phyloP scores from a whole-genome alignment of 1,140 invertebrate genomes.

The Aphidius ervi region DNA sequence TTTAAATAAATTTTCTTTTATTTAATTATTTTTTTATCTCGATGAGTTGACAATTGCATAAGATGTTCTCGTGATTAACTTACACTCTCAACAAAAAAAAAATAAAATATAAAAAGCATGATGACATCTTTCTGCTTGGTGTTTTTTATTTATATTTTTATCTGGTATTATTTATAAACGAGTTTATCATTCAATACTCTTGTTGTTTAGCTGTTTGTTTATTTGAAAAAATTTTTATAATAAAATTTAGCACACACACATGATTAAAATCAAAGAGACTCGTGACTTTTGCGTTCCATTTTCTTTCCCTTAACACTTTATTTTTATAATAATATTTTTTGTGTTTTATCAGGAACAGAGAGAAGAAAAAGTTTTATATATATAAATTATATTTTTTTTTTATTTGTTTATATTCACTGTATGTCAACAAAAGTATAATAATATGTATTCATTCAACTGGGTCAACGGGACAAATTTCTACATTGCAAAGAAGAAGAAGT shows the following conservation, averaged over 20 bases:
- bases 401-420: slow-evolving; percentile 11
- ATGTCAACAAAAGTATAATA: slow-evolving; percentile 2
- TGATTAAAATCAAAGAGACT: slow-evolving; percentile 39
- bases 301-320: background rate
- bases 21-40: background rate
- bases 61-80: background rate
- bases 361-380: background rate
- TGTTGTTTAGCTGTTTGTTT: too few species aligned
- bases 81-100: too few species aligned
- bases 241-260: background rate
- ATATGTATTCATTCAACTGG: slow-evolving; percentile 21
- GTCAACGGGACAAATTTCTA: slow-evolving; percentile 26
- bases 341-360: background rate
- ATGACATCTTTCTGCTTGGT: too few species aligned
- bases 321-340: background rate
- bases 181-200: too few species aligned
- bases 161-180: too few species aligned
- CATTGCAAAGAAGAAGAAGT: slow-evolving; percentile 10
- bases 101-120: too few species aligned
- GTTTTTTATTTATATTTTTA: too few species aligned
- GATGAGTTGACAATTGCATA: background rate
- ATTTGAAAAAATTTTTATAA: too few species aligned
- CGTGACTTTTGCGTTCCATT: slow-evolving; percentile 27
- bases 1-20: background rate
- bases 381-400: background rate